A percentile compares a stretch with the other conserved stretches of the same genome.
Conservation (phyloP, 2,113 vertebrate species). For the Halcyon senegalensis region DNA sequence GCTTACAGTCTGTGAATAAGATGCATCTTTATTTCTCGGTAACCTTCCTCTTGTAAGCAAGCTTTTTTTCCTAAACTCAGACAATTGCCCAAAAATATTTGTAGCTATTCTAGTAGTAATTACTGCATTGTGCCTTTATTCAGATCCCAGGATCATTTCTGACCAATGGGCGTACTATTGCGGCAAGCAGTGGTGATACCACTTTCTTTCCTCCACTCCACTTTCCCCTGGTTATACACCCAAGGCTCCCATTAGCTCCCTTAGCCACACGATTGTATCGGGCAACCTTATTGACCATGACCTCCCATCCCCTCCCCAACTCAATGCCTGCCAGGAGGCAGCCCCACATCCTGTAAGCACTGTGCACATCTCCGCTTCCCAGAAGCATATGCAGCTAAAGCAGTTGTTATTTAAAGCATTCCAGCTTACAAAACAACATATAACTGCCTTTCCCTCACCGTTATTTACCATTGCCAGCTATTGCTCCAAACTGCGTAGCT, state of each 20-base stretch:
- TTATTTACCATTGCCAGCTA: not conserved
- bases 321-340: conserved; percentile 6
- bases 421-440: not conserved
- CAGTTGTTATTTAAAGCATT: not conserved
- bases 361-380: not conserved
- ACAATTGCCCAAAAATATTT: not conserved
- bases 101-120: not conserved
- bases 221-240: not conserved
- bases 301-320: not conserved
- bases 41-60: not conserved
- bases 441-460: not conserved
- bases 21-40: not conserved
- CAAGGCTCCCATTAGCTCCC: not conserved
- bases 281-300: not conserved
- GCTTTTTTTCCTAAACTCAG: not conserved
- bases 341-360: not conserved
- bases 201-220: not conserved
- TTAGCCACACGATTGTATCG: not conserved
- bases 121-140: not conserved
- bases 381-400: not conserved
- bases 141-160: not conserved
- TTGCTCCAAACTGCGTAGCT: not conserved
- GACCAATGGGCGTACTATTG: not conserved
- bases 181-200: not conserved
- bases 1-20: not conserved